Evolutionary conservation across 2,797 vertebrate species (phyloP).

Genomic region (Hirundo rustica): DNA sequence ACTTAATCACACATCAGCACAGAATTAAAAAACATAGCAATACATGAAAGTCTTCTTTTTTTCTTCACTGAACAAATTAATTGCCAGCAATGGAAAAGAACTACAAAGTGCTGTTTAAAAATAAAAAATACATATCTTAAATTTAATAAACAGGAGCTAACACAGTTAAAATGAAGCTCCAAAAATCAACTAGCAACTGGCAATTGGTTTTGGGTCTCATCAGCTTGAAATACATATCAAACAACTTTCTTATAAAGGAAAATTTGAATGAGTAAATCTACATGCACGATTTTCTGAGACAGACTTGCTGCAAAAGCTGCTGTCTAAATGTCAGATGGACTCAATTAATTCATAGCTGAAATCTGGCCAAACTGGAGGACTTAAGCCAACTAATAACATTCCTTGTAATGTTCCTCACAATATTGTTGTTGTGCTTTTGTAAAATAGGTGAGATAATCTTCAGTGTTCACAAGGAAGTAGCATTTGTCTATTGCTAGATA

Average conservation of each 20-base stretch:
- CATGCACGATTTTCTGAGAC: neutral
- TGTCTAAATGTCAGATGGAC: neutral
- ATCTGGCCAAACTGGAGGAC: neutral
- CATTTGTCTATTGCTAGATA: neutral
- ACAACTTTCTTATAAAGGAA: neutral
- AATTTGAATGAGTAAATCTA: neutral
- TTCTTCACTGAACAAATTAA: slow-evolving; percentile 66
- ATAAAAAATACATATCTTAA: slow-evolving; percentile 37
- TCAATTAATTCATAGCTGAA: neutral
- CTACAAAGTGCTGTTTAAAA: slow-evolving; percentile 64
- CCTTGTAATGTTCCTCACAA: neutral
- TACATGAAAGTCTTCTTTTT: slow-evolving; percentile 63
- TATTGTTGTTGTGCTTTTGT: neutral
- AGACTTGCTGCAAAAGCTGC: neutral
- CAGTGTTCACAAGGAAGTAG: neutral
- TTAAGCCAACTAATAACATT: neutral
- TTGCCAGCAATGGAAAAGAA: slow-evolving; percentile 47
- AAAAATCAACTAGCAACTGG: neutral
- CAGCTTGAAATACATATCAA: slow-evolving; percentile 9
- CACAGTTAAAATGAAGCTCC: neutral
- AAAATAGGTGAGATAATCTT: neutral
- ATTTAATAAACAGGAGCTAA: slow-evolving; percentile 53
- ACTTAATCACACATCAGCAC: slow-evolving; percentile 69
- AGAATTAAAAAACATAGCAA: slow-evolving; percentile 64
- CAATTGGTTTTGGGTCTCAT: neutral